Evolutionary conservation across 2,888 invertebrate species (phyloP), one percentile per base, ranked within the genome.

Genomic region (Cyaniris semiargus): DNA sequence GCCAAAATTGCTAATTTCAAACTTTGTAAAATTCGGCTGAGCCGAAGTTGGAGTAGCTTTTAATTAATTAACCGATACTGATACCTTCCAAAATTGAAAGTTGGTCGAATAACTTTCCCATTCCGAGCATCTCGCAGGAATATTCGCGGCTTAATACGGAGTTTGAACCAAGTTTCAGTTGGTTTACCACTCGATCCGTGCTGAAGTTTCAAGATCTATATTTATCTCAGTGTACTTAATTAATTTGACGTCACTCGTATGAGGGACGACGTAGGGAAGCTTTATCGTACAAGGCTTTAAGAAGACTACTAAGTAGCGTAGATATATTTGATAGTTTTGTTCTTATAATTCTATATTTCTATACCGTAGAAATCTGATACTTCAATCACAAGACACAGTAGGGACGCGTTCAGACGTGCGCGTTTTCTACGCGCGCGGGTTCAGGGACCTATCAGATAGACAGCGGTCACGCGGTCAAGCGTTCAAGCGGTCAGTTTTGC

Each of bases 51-150:
- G 66, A 18, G 23, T 66, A 66, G 31, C 66, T 66, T 66, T 66
- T 66, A 66, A 66, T 66, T 66, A 66, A 27, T 66, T 66, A 66
- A 66, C 66, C 66, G 66, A 66, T 66, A 31, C 23, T 21, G 60
- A 60, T 60, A 21, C 60, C 23, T 58, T 13, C 6, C 66, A 18
- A 66, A 66, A 66, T 31, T 66, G 66, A 15, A 15, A 66, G 27
- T 27, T 66, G 27, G 5, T 5, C 66, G 27, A 66, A 66, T 31
- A 66, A 66, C 66, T 66, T 66, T 66, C 27, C 27, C 66, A 31
- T 66, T 27, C 15, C 23, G 4, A 60, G 60, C 4, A 23, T 66
- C 66, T 27, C 66, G 15, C 31, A 18, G 27, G 27, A 31, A 31
- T 66, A 66, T 66, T 15, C 66, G 60, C 21, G 66, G 27, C 66